phyloP scores from a whole-genome alignment of 2,888 invertebrate genomes.

The Unio delphinus region DNA sequence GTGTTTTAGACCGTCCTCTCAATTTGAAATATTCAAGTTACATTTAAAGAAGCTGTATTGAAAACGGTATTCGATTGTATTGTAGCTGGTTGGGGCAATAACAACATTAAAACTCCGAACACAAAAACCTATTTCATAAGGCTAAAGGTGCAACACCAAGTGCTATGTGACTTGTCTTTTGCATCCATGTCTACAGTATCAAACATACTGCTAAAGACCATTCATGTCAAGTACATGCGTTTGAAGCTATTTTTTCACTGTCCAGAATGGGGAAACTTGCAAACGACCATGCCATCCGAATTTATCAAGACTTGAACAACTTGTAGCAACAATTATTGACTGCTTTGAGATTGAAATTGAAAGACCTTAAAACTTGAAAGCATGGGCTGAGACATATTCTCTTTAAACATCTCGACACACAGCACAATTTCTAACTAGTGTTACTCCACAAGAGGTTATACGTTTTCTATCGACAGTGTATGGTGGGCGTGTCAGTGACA shows the following conservation, averaged over 20 bases:
- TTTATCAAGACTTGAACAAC: slow-evolving; percentile 18
- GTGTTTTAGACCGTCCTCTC: too few relatives aligned
- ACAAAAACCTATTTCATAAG: too few relatives aligned
- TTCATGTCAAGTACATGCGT: slow-evolving; percentile 14
- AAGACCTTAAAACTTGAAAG: slow-evolving; percentile 25
- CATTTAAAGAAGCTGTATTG: too few relatives aligned
- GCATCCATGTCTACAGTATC: too few relatives aligned
- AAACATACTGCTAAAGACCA: slow-evolving; percentile 11
- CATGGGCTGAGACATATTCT: slow-evolving; percentile 39
- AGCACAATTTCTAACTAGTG: slow-evolving; percentile 44
- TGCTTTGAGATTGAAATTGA: slow-evolving; percentile 32
- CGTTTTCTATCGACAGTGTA: slow-evolving; percentile 43
- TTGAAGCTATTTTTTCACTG: slow-evolving; percentile 20
- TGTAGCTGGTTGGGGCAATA: too few relatives aligned
- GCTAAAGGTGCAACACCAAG: too few relatives aligned
- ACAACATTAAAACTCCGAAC: too few relatives aligned
- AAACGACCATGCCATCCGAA: slow-evolving; percentile 20
- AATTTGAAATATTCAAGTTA: too few relatives aligned
- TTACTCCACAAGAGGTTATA: slow-evolving; percentile 43
- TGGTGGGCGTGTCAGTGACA: slow-evolving; percentile 46
- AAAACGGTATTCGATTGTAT: too few relatives aligned
- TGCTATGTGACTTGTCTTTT: too few relatives aligned
- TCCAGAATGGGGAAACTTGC: slow-evolving; percentile 22
- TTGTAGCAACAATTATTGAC: slow-evolving; percentile 27
- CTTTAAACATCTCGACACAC: slow-evolving; percentile 44